Evolutionary conservation across 2,797 vertebrate genomes (phyloP), one percentile per base, ranked within the genome.

Genomic region (Siniperca undulata): DNA sequence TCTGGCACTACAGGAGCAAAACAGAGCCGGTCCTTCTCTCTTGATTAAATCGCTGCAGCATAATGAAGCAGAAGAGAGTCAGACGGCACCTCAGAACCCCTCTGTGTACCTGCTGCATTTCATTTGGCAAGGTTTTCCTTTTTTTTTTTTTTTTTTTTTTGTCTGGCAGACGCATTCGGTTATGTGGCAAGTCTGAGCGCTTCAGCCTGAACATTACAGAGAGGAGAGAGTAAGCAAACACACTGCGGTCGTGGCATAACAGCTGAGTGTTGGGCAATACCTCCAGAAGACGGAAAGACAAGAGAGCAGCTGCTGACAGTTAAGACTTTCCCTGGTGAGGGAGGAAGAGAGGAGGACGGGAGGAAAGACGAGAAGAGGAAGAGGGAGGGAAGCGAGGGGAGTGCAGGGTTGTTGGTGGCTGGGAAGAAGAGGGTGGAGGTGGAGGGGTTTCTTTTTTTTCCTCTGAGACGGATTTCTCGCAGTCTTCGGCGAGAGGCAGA

Each of bases 301-400:
- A 84, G 82, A 84, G 85, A 88, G 87, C 88, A 90, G 91, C 90
- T 90, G 90, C 81, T 75, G 85, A 84, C 81, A 52, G 85, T 81
- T 77, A 70, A 74, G 86, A 78, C 77, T 66, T 36, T 77, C 81
- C 82, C 84, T 53, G 66, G 67, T 44, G 87, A 82, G 73, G 74
- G 66, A 65, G 65, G 55, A 53, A 70, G 52, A 14, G 50, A 22
- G 58, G 74, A 55, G 22, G 77, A 52, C 58, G 38, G 58, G 71
- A 53, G 60, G 78, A 78, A 55, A 60, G 83, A 42, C 74, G 53
- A 79, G 70, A 46, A 55, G 70, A 64, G 50, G 76, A 38, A 70
- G 64, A 52, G 75, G 71, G 62, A 46, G 71, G 59, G 59, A 50
- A 71, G 60, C 7, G 13, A 74, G 60, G 52, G 58, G 67, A 69